A percentile compares a stretch with the other conserved stretches of the same genome.
phyloP scores from a whole-genome alignment of 1,140 invertebrate genomes.

The Cherax quadricarinatus region DNA sequence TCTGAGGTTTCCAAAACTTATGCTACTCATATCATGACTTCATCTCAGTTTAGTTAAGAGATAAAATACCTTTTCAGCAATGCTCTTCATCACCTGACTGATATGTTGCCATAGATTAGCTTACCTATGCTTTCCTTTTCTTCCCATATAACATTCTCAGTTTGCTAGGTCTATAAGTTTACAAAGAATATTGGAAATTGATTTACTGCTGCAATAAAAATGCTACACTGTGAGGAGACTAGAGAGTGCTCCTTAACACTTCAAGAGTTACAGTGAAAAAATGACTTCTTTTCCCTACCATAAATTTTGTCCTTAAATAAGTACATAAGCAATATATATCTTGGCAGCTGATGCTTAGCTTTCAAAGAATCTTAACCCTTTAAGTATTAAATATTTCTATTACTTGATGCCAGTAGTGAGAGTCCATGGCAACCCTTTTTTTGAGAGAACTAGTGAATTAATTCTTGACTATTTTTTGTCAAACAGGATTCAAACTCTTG shows the following conservation, averaged over 20 bases:
- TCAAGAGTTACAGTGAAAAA: not conserved
- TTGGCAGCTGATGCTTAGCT: not conserved
- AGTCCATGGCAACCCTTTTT: not conserved
- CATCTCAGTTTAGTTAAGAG: not conserved
- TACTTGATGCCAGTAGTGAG: not conserved
- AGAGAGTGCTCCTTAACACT: conserved; percentile 20
- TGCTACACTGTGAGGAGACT: conserved; percentile 29
- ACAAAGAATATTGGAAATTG: conserved; percentile 35
- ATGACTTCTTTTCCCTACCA: not conserved
- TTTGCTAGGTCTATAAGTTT: conserved; percentile 20
- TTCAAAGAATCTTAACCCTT: not conserved
- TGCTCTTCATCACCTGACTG: conserved; percentile 42
- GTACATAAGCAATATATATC: not conserved
- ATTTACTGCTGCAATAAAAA: conserved; percentile 27
- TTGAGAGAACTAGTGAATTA: not conserved
- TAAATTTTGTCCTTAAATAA: not conserved
- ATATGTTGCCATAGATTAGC: conserved; percentile 36
- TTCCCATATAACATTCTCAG: not conserved
- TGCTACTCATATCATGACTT: not conserved
- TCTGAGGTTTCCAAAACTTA: not conserved
- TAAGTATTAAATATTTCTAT: not conserved
- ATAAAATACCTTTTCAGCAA: not conserved
- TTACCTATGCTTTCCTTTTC: not conserved
- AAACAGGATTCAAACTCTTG: not conserved
- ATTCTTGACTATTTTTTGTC: not conserved